Conservation (phyloP, 2,888 invertebrate genomes). For the Cephus runcator region DNA sequence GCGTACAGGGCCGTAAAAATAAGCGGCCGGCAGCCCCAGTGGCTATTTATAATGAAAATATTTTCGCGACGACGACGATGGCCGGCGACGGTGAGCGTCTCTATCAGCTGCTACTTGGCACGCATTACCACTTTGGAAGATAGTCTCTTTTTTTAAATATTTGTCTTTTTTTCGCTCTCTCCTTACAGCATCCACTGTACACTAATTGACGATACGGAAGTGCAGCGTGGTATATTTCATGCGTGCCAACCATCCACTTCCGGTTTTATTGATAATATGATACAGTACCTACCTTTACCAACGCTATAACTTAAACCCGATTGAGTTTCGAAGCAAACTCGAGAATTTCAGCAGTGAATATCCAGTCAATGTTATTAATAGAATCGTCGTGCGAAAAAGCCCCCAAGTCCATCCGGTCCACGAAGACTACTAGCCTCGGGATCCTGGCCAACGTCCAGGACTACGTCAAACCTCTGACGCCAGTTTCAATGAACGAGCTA, state of each 20-base stretch:
- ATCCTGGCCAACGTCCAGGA: conserved; percentile 44
- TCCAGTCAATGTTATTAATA: background rate
- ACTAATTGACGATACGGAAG: background rate
- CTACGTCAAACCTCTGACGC: conserved; percentile 58
- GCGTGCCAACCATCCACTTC: background rate
- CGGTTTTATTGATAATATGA: background rate
- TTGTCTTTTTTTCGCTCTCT: background rate
- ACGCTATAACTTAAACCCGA: background rate
- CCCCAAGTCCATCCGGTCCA: background rate
- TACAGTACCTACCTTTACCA: background rate
- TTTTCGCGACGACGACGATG: conserved; percentile 42
- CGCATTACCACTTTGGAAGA: background rate
- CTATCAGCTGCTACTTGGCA: conserved; percentile 3
- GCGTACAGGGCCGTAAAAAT: conserved; percentile 45
- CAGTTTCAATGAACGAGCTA: conserved; percentile 56
- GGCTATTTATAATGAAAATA: conserved; percentile 62
- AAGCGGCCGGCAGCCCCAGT: conserved; percentile 44
- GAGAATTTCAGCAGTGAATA: background rate
- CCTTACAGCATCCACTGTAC: background rate
- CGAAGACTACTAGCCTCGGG: background rate
- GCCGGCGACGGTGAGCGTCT: conserved; percentile 39
- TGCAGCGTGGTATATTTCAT: background rate
- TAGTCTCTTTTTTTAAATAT: background rate
- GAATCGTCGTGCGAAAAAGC: background rate
- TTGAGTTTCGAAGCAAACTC: background rate